These are phyloP conservation scores for Lithosia quadra DNA, from an alignment of 2,888 invertebrate genomes.

Conservation along the genomic window DNA sequence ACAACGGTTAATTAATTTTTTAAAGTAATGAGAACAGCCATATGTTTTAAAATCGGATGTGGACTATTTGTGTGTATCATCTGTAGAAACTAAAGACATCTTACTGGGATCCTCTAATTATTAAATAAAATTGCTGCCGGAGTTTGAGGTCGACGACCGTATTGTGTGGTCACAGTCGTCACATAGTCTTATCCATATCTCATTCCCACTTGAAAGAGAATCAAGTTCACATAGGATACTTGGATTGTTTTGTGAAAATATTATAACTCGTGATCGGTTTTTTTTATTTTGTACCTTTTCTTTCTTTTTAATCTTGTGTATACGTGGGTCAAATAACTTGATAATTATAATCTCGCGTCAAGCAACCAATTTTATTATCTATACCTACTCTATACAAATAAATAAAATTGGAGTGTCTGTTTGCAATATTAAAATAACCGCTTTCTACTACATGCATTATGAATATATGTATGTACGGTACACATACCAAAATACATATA, in stretches of 20 bases:
- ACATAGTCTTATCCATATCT: conserved; percentile 51
- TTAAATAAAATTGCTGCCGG: conserved; percentile 63
- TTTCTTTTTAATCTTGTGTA: no score
- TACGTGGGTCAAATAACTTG: no score
- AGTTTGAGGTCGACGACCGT: conserved; percentile 62
- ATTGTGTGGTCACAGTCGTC: conserved; percentile 48
- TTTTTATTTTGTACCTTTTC: no score
- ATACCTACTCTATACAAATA: no score
- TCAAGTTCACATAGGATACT: conserved; percentile 26
- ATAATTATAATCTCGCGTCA: no score
- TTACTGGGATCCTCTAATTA: conserved; percentile 49
- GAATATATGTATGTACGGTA: no score
- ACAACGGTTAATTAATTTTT: neutral
- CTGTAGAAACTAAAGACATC: conserved; percentile 60
- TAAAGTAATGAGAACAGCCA: neutral
- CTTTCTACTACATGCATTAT: no score
- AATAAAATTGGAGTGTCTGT: no score
- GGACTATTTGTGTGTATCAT: conserved; percentile 44
- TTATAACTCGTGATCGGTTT: conserved; percentile 3
- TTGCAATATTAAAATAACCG: no score
- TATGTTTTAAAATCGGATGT: conserved; percentile 26
- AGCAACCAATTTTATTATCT: no score
- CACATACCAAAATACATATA: no score
- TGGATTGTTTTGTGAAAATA: conserved; percentile 16
- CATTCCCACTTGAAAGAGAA: conserved; percentile 39